Percentiles rank a stretch among this genome's conserved stretches.
These are phyloP conservation scores for Sebastes matsubarae DNA, from an alignment of 2,797 vertebrate genomes.

Conservation along the genomic window DNA sequence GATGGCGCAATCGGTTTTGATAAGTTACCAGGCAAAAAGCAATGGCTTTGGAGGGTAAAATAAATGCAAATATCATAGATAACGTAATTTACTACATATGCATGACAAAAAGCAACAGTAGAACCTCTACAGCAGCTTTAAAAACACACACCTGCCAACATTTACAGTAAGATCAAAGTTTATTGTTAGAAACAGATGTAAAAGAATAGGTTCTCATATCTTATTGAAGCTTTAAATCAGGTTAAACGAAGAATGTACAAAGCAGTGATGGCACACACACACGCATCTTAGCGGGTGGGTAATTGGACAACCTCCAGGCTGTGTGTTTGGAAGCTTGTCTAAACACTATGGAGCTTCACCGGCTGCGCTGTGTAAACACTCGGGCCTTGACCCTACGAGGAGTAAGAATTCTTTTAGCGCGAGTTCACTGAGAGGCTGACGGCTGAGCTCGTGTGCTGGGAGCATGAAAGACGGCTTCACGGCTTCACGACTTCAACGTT, in stretches of 20 bases:
- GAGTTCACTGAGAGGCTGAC: slow-evolving; percentile 73
- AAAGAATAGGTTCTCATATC: slow-evolving; percentile 26
- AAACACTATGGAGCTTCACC: slow-evolving; percentile 81
- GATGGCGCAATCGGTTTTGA: slow-evolving; percentile 18
- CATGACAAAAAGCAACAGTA: neutral
- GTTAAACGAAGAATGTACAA: slow-evolving; percentile 62
- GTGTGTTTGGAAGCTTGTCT: slow-evolving; percentile 84
- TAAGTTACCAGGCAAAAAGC: neutral
- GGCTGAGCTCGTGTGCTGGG: slow-evolving; percentile 38
- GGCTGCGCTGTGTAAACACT: slow-evolving; percentile 84
- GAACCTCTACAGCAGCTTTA: neutral
- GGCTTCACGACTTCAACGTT: slow-evolving; percentile 38
- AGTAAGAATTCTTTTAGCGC: slow-evolving; percentile 74
- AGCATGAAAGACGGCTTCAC: slow-evolving; percentile 46
- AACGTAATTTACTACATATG: neutral
- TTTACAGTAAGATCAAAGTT: slow-evolving; percentile 5
- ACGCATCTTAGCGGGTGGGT: slow-evolving; percentile 62
- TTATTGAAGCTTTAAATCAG: slow-evolving; percentile 50
- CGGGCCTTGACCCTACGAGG: slow-evolving; percentile 75
- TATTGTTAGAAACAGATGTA: slow-evolving; percentile 8
- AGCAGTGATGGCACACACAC: slow-evolving; percentile 63
- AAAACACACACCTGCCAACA: slow-evolving; percentile 17
- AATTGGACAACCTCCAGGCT: slow-evolving; percentile 76
- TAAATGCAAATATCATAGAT: slow-evolving; percentile 1
- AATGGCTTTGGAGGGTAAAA: neutral